Conservation (phyloP, 37 sponge, comb jelly and placozoan species). For the Beroe forskalii region DNA sequence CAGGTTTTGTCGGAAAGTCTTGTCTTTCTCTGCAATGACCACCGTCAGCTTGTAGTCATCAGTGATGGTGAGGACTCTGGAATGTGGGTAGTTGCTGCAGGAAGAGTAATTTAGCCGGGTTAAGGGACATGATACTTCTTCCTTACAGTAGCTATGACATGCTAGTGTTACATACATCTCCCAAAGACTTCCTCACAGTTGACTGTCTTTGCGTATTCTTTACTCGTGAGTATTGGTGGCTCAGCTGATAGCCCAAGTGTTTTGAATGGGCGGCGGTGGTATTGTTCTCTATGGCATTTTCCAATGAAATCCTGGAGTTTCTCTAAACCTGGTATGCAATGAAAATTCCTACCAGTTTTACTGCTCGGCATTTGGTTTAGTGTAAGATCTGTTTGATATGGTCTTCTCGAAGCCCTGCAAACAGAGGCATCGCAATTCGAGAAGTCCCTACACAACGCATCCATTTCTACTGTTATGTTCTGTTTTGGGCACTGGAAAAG, state of each 20-base stretch:
- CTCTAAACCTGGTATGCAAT: constrained; percentile 10
- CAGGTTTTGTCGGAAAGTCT: not conserved
- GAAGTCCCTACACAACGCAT: not conserved
- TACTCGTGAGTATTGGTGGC: not conserved
- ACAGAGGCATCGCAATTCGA: not conserved
- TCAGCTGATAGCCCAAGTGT: not conserved
- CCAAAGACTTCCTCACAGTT: constrained; percentile 20
- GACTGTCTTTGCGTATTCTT: not conserved
- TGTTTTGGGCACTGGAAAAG: not conserved
- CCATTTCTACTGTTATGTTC: not conserved
- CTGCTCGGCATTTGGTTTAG: too few relatives aligned
- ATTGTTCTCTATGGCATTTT: not conserved
- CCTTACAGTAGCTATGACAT: not conserved
- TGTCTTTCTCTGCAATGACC: not conserved
- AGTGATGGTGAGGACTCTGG: not conserved
- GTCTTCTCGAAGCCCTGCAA: not conserved
- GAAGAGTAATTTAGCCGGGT: not conserved
- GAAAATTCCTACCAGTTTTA: not conserved
- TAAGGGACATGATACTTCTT: not conserved
- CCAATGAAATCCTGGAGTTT: not conserved
- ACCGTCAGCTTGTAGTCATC: not conserved
- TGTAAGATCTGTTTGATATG: not conserved
- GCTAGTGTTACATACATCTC: constrained; percentile 5
- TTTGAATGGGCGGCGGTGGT: not conserved
- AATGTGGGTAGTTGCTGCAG: not conserved